Percentiles rank a stretch among this genome's conserved stretches.
These are phyloP conservation scores for Dasypus novemcinctus DNA, from an alignment of 2,113 vertebrate species.

Conservation along the genomic window DNA sequence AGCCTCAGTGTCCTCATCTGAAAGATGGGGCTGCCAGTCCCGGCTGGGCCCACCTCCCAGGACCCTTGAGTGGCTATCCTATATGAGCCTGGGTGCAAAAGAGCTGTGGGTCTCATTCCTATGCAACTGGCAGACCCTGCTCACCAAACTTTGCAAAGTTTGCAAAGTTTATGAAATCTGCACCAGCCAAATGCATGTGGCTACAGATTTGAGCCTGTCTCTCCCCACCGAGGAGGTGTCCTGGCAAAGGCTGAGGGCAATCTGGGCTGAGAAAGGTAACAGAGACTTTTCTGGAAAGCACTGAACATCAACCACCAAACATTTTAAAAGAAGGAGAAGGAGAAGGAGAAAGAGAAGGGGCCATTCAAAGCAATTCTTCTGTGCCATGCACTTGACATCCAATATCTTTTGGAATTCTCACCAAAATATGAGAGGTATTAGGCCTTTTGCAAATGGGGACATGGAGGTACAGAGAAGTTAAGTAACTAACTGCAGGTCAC, in stretches of 20 bases:
- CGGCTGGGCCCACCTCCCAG: background rate
- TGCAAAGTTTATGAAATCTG: background rate
- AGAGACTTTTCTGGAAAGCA: background rate
- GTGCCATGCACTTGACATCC: background rate
- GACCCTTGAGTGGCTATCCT: background rate
- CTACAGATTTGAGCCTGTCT: background rate
- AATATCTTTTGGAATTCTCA: background rate
- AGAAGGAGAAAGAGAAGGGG: background rate
- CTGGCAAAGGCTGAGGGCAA: background rate
- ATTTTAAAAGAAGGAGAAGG: background rate
- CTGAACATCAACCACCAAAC: background rate
- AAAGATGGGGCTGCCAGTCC: background rate
- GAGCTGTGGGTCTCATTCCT: background rate
- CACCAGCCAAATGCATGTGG: background rate
- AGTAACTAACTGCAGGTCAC: background rate
- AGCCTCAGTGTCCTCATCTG: background rate
- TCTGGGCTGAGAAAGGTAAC: background rate
- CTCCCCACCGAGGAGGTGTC: background rate
- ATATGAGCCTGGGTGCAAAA: background rate
- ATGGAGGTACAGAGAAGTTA: background rate
- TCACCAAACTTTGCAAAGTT: background rate
- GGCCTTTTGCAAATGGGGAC: background rate
- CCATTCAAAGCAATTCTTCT: background rate
- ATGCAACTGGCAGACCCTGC: background rate
- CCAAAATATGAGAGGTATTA: background rate